A percentile compares a stretch with the other conserved stretches of the same genome.
Evolutionary conservation across 1,140 invertebrate species (phyloP).

Genomic region (Drosophila obscura): DNA sequence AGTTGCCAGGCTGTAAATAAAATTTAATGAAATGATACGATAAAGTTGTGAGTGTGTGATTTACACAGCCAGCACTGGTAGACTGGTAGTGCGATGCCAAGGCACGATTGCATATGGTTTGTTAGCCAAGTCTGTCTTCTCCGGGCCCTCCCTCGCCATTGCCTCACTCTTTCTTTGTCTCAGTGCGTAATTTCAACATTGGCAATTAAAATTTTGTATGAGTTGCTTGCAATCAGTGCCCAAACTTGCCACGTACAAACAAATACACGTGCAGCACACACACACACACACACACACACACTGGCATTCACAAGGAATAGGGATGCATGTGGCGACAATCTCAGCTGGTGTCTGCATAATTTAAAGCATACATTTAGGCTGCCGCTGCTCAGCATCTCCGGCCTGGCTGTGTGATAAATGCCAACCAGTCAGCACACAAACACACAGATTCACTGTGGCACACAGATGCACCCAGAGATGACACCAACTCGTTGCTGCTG

Average conservation of each 20-base stretch:
- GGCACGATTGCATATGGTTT: constrained; percentile 38
- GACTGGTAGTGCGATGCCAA: constrained; percentile 37
- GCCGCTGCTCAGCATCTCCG: constrained; percentile 47
- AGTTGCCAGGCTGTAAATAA: constrained; percentile 75
- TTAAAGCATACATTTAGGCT: constrained; percentile 82
- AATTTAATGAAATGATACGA: constrained; percentile 79
- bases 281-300: constrained; percentile 17
- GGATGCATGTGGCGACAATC: constrained; percentile 61
- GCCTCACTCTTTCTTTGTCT: constrained; percentile 34
- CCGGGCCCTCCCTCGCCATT: constrained; percentile 15
- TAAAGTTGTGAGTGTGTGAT: constrained; percentile 78
- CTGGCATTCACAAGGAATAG: constrained; percentile 14
- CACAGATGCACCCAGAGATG: constrained; percentile 10
- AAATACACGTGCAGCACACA: constrained; percentile 37
- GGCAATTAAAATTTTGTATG: constrained; percentile 83
- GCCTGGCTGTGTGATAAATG: constrained; percentile 76
- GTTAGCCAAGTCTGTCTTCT: constrained; percentile 63
- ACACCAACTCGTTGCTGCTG: constrained; percentile 49
- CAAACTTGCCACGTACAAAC: constrained; percentile 65
- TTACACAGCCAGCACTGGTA: constrained; percentile 53
- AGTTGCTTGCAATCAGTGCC: constrained; percentile 80
- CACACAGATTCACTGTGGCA: constrained; percentile 8
- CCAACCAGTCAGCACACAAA: constrained; percentile 45
- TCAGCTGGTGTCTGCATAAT: constrained; percentile 82
- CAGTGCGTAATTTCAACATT: constrained; percentile 78